Percentiles rank a stretch among this genome's conserved stretches.
These are phyloP conservation scores for Panonychus citri DNA, from an alignment of 1,140 invertebrate genomes.

Conservation along the genomic window DNA sequence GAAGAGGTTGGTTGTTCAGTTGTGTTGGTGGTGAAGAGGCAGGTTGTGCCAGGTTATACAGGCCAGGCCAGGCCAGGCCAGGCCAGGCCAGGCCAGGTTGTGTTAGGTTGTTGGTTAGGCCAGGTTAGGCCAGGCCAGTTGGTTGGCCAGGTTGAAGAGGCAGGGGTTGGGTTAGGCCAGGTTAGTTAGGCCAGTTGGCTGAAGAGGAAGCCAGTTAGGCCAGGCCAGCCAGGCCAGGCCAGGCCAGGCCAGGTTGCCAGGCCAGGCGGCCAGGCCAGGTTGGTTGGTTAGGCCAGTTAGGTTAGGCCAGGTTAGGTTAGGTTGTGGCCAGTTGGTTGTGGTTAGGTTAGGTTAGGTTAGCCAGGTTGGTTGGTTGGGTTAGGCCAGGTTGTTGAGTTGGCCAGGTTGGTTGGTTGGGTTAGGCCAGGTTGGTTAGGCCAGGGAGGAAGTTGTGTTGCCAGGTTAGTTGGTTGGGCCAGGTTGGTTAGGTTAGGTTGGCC, in stretches of 20 bases:
- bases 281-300: slow-evolving; percentile 15
- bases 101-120: slow-evolving; percentile 19
- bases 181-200: slow-evolving; percentile 3
- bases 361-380: slow-evolving; percentile 12
- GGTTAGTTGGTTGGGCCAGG: slow-evolving; percentile 13
- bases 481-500: slow-evolving; percentile 4
- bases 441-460: slow-evolving; percentile 6
- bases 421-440: slow-evolving; percentile 15
- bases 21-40: no score
- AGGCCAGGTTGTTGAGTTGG: background rate
- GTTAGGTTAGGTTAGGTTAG: slow-evolving; percentile 15
- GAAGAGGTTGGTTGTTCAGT: slow-evolving; percentile 14
- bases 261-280: slow-evolving; percentile 17
- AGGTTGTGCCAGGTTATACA: slow-evolving; percentile 2
- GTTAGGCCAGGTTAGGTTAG: slow-evolving; percentile 16
- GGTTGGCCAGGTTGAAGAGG: slow-evolving; percentile 3
- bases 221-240: slow-evolving; percentile 14
- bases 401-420: slow-evolving; percentile 7
- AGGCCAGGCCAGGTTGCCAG: slow-evolving; percentile 16
- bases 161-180: slow-evolving; percentile 7
- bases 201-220: slow-evolving; percentile 8
- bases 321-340: slow-evolving; percentile 14
- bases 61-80: slow-evolving; percentile 17
- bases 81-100: slow-evolving; percentile 19
- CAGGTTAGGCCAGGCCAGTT: slow-evolving; percentile 12